A percentile compares a stretch with the other conserved stretches of the same genome.
These are phyloP conservation scores for Engraulis encrasicolus DNA, from an alignment of 2,113 vertebrate species.

Conservation along the genomic window DNA sequence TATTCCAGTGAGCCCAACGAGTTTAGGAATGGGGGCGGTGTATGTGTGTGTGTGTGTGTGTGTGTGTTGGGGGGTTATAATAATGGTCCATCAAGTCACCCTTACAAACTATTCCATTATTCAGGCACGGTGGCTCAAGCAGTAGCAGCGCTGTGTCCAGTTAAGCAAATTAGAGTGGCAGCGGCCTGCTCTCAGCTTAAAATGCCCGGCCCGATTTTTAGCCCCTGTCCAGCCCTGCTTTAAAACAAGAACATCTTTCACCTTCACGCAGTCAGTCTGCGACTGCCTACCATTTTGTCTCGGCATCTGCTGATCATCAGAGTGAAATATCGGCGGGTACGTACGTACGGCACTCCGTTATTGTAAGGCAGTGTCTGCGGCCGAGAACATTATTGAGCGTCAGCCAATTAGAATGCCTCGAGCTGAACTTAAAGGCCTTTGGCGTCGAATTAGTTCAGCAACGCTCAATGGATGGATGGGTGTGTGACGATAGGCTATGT, in stretches of 20 bases:
- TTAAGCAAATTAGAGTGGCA: no score
- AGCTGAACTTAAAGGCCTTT: slow-evolving; percentile 43
- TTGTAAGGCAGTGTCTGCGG: slow-evolving; percentile 30
- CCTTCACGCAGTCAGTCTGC: background rate
- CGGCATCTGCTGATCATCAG: slow-evolving; percentile 10
- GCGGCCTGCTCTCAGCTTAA: no score
- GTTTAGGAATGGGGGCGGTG: no score
- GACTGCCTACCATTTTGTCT: background rate
- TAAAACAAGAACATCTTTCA: background rate
- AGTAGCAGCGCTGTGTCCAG: no score
- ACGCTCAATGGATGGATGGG: slow-evolving; percentile 34
- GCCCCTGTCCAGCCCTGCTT: no score
- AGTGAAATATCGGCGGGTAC: slow-evolving; percentile 26
- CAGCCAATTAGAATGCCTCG: slow-evolving; percentile 62
- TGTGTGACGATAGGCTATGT: background rate
- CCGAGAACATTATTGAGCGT: slow-evolving; percentile 62
- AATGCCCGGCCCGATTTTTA: no score
- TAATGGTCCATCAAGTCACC: no score
- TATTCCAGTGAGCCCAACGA: no score
- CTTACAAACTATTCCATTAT: no score
- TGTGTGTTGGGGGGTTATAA: no score
- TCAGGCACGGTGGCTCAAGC: no score
- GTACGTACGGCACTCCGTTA: background rate
- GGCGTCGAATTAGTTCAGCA: slow-evolving; percentile 38
- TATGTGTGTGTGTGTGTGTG: no score